A percentile compares a stretch with the other conserved stretches of the same genome.
Evolutionary conservation across 2,888 invertebrate species (phyloP).

Genomic region (Stenodema calcarata): DNA sequence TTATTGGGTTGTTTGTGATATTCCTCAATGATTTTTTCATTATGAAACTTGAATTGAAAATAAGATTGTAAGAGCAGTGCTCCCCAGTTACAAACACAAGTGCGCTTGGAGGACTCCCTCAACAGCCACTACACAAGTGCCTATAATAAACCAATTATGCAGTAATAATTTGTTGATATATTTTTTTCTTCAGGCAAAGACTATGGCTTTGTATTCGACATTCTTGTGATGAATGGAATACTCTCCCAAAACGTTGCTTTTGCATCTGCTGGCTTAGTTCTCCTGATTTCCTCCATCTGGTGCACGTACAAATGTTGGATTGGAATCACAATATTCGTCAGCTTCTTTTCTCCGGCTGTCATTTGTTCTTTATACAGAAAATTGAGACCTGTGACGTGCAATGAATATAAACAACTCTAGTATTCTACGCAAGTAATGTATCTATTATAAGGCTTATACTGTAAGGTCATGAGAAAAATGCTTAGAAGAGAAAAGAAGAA

Average conservation of each 20-base stretch:
- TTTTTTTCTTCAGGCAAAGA: background rate
- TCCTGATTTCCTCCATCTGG: conserved; percentile 51
- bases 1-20: too few relatives aligned
- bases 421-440: background rate
- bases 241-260: conserved; percentile 48
- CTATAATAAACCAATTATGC: too few relatives aligned
- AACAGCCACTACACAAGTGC: too few relatives aligned
- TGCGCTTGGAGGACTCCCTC: too few relatives aligned
- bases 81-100: too few relatives aligned
- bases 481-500: too few relatives aligned
- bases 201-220: conserved; percentile 14
- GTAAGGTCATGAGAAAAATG: too few relatives aligned
- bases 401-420: conserved; percentile 32
- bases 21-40: too few relatives aligned
- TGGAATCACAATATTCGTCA: conserved; percentile 44
- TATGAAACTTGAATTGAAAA: too few relatives aligned
- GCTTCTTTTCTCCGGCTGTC: conserved; percentile 39
- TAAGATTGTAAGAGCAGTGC: too few relatives aligned
- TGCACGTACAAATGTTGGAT: conserved; percentile 47
- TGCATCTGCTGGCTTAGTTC: conserved; percentile 41
- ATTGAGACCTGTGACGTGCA: background rate
- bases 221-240: conserved; percentile 49
- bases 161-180: too few relatives aligned
- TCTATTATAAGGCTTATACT: background rate
- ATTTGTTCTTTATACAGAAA: conserved; percentile 17